Evolutionary conservation across 2,113 vertebrate species (phyloP).

Genomic region (Regulus satrapa): DNA sequence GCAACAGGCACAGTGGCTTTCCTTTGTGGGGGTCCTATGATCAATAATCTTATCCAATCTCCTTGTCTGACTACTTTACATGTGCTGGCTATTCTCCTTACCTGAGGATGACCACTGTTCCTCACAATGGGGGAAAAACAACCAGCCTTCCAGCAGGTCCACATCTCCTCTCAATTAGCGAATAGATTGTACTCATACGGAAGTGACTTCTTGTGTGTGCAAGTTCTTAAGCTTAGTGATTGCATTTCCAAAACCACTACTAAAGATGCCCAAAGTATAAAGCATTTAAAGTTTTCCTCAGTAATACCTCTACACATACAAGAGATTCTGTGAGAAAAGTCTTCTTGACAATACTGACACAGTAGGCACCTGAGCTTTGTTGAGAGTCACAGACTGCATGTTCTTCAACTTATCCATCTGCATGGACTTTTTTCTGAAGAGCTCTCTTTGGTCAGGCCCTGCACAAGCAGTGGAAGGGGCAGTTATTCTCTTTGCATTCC

Average conservation of each 20-base stretch:
- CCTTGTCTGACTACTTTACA: not conserved
- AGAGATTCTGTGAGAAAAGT: not conserved
- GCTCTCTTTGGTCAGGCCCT: not conserved
- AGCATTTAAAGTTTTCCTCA: not conserved
- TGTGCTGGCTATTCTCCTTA: not conserved
- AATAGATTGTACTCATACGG: not conserved
- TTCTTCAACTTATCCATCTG: not conserved
- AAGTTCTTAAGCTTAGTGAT: not conserved
- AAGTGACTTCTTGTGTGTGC: not conserved
- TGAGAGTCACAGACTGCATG: not conserved
- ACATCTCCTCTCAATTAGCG: not conserved
- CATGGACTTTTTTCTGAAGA: not conserved
- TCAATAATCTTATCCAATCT: not conserved
- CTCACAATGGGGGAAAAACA: not conserved
- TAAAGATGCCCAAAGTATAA: not conserved
- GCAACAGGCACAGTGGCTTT: accelerated
- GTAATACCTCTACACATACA: not conserved
- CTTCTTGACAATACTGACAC: not conserved
- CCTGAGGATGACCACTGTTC: not conserved
- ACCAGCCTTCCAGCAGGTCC: not conserved
- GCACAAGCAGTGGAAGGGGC: not conserved
- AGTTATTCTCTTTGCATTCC: not conserved
- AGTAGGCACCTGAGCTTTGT: not conserved
- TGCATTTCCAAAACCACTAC: not conserved
- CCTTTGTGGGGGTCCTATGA: accelerated